phyloP scores from a whole-genome alignment of 2,888 invertebrate genomes.

The Morinoia aosen region DNA sequence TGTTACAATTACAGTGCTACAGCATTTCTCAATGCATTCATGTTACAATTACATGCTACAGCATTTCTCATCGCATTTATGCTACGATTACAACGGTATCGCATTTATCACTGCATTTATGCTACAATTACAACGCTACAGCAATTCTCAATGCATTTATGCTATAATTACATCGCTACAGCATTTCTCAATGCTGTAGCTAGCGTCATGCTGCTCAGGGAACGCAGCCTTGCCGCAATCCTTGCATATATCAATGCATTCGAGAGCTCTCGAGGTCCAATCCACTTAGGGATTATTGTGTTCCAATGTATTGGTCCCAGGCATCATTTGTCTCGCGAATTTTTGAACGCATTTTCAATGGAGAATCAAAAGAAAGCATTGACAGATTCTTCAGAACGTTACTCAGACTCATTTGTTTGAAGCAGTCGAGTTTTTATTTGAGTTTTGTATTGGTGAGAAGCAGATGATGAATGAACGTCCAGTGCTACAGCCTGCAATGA shows the following conservation, averaged over 20 bases:
- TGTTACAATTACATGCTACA: no score
- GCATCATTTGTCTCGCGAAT: constrained; percentile 37
- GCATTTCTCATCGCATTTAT: no score
- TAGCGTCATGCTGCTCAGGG: not conserved
- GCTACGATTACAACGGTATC: no score
- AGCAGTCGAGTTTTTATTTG: constrained; percentile 20
- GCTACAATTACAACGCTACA: no score
- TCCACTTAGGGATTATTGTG: constrained; percentile 31
- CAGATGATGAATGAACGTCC: not conserved
- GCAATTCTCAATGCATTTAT: no score
- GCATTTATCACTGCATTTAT: no score
- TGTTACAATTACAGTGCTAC: no score
- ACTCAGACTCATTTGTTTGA: constrained; percentile 37
- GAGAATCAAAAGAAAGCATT: constrained; percentile 35
- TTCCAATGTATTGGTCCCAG: constrained; percentile 22
- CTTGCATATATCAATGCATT: not conserved
- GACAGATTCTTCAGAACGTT: constrained; percentile 33
- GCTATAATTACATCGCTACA: no score
- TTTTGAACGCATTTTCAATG: constrained; percentile 29
- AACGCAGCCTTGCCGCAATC: not conserved
- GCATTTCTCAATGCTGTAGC: not conserved
- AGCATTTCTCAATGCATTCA: no score
- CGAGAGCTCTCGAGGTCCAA: not conserved
- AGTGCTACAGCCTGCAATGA: not conserved
- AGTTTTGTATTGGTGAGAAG: not conserved